Base-by-base conservation (phyloP, 2,113 vertebrate species). In the Nestor notabilis region DNA sequence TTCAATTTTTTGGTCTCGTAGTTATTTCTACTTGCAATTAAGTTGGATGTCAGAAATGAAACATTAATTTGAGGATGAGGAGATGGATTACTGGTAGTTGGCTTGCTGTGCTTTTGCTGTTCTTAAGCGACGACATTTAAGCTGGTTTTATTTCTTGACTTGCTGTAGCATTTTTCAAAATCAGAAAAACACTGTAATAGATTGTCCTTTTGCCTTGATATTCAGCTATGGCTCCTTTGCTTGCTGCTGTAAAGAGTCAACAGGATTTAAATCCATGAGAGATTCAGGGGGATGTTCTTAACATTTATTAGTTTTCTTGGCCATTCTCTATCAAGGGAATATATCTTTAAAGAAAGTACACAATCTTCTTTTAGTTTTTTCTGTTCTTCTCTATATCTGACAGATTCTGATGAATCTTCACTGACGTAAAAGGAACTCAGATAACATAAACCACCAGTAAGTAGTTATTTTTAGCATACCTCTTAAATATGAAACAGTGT, bases 21-120 rank as follows among this genome's bases (percentile, higher is more conserved):
- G 69, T 89, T 95, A 96, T 80, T 93, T 41, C 46, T 92, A 35
- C 80, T 94, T 92, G 61, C 56, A 95, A 92, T 93, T 96, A 97
- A 77, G 55, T 66, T 89, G 56, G 37, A 53, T 92, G 83, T 93
- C 92, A 97, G 88, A 95, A 96, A 85, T 94, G 80, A 94, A 96
- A 65, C 53, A 92, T 92, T 92, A 79, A 64, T 93, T 84, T 69
- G 64, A 95, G 77, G 84, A 91, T 91, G 88, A 95, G 56, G 52
- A 85, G 80, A 91, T 77, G 37, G 65, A 92, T 95, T 96, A 81
- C 79, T 93, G 79, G 75, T 77, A 95, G 83, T 64, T 66, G 60
- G 15, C 61, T 89, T 93, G 44, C 86, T 94, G 41, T 37, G 31
- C 53, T 92, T 87, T 55, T 7, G 5, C 77, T 76, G 55, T 75